Evolutionary conservation across 2,113 vertebrate genomes (phyloP).

Genomic region (Rhadina sibilatrix): DNA sequence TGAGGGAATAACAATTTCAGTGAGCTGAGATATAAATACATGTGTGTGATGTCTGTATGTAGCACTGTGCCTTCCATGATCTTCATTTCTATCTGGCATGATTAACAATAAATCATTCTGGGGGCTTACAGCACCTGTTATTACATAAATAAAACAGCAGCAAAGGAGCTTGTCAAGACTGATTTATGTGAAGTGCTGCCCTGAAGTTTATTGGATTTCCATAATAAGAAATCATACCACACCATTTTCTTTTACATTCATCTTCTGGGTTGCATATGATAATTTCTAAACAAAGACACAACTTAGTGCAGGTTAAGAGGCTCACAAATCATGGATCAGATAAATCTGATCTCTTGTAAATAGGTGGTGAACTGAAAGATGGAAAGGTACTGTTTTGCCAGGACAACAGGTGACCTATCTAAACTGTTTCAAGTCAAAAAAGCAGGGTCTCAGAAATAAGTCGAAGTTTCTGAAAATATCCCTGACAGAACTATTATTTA

Average conservation of each 20-base stretch:
- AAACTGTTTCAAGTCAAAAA: neutral
- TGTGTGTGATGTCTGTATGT: neutral
- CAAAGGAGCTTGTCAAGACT: constrained; percentile 57
- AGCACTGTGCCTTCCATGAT: neutral
- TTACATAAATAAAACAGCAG: constrained; percentile 70
- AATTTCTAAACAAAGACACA: constrained; percentile 28
- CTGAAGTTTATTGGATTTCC: constrained; percentile 70
- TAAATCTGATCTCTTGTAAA: neutral
- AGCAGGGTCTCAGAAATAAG: neutral
- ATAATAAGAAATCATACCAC: constrained; percentile 64
- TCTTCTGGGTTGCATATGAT: constrained; percentile 14
- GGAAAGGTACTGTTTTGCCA: neutral
- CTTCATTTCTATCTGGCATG: constrained; percentile 40
- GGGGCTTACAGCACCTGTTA: constrained; percentile 39
- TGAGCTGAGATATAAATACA: neutral
- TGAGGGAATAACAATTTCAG: neutral
- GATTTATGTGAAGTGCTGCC: constrained; percentile 66
- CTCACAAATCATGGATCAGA: neutral
- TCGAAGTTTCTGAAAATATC: neutral
- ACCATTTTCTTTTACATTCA: constrained; percentile 42
- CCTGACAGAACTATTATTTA: neutral
- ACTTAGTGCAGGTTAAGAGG: neutral
- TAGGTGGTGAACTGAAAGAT: neutral
- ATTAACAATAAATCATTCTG: constrained; percentile 64
- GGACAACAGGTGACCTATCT: neutral